Evolutionary conservation across 2,888 invertebrate species (phyloP).

Genomic region (Trichogramma evanescens): DNA sequence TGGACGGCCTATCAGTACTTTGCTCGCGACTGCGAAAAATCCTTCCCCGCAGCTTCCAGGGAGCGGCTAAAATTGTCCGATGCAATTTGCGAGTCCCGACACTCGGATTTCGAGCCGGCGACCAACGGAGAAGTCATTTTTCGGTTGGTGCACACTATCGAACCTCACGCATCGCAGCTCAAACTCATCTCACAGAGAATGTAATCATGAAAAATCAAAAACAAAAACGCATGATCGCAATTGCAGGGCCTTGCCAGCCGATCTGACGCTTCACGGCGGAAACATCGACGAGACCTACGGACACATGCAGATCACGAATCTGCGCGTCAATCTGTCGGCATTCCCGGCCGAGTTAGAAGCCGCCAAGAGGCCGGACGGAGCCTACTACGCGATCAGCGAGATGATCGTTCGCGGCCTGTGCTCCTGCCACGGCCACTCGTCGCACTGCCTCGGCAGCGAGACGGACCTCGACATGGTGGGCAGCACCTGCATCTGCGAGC

Average conservation of each 20-base stretch:
- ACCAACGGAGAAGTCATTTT: slow-evolving; percentile 95
- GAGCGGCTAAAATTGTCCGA: slow-evolving; percentile 75
- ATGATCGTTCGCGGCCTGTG: slow-evolving; percentile 98
- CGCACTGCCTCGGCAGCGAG: slow-evolving; percentile 69
- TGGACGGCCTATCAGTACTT: slow-evolving; percentile 98
- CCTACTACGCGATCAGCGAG: slow-evolving; percentile 95
- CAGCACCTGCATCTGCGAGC: slow-evolving; percentile 94
- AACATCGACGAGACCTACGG: slow-evolving; percentile 90
- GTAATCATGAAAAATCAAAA: no score
- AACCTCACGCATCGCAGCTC: no score
- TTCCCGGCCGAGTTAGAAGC: slow-evolving; percentile 97
- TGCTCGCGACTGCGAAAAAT: slow-evolving; percentile 78
- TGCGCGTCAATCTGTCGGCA: slow-evolving; percentile 91
- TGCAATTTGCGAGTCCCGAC: slow-evolving; percentile 90
- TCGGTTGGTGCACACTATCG: slow-evolving; percentile 29
- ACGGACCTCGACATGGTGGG: slow-evolving; percentile 87
- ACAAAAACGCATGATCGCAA: no score
- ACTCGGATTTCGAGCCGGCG: slow-evolving; percentile 91
- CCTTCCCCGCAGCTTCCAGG: slow-evolving; percentile 75
- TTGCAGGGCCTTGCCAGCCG: not conserved
- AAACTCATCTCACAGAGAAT: no score
- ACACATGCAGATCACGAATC: slow-evolving; percentile 92
- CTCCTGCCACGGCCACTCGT: slow-evolving; percentile 99
- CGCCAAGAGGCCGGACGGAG: slow-evolving; percentile 93
- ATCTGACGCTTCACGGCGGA: slow-evolving; percentile 55